These are phyloP conservation scores for Myotis davidii DNA, from an alignment of 2,113 vertebrate genomes.

Conservation along the genomic window DNA sequence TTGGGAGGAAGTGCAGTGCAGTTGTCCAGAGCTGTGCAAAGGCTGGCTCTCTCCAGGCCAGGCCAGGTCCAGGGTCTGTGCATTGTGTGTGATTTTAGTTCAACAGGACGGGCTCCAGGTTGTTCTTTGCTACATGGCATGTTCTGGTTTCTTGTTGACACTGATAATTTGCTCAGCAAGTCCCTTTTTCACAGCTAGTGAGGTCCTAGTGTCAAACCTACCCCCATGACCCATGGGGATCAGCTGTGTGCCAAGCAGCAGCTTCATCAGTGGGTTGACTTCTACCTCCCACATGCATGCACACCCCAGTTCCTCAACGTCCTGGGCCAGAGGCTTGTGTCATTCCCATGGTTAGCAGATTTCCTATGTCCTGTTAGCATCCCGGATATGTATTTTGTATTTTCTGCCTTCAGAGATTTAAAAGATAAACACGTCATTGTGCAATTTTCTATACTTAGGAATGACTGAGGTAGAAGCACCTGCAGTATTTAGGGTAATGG, in stretches of 20 bases:
- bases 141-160: not conserved
- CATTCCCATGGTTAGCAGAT: not conserved
- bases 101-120: not conserved
- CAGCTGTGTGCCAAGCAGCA: not conserved
- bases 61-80: not conserved
- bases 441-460: slow-evolving; percentile 54
- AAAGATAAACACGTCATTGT: slow-evolving; percentile 45
- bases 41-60: not conserved
- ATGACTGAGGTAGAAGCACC: slow-evolving; percentile 50
- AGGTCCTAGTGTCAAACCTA: not conserved
- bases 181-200: not conserved
- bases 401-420: slow-evolving; percentile 44
- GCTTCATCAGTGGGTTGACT: not conserved
- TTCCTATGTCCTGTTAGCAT: not conserved
- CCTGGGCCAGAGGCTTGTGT: not conserved
- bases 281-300: not conserved
- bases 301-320: not conserved
- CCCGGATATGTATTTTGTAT: not conserved
- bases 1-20: not conserved
- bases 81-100: not conserved
- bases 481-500: slow-evolving; percentile 36
- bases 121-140: not conserved
- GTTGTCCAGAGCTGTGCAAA: not conserved
- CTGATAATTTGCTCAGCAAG: not conserved
- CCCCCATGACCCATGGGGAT: not conserved